phyloP scores from a whole-genome alignment of 2,797 vertebrate species.

The Schizopygopsis pylzovi region DNA sequence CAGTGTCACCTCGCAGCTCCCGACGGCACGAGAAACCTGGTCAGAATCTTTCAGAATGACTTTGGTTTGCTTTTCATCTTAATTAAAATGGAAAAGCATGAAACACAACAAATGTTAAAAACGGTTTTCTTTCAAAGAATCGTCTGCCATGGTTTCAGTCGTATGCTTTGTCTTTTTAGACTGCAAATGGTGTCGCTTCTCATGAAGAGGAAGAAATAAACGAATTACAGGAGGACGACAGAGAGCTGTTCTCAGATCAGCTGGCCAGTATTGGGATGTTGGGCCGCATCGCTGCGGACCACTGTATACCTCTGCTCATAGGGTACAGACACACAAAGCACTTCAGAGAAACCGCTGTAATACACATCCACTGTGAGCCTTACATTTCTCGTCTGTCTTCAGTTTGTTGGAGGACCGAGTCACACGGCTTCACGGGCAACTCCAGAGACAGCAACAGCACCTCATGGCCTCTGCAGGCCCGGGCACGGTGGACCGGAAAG shows the following conservation, averaged over 20 bases:
- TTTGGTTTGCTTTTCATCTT: constrained; percentile 18
- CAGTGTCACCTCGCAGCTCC: constrained; percentile 98
- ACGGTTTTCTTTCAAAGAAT: neutral
- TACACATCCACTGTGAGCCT: neutral
- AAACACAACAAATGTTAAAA: constrained; percentile 31
- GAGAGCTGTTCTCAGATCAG: constrained; percentile 98
- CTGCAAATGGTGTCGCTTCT: constrained; percentile 92
- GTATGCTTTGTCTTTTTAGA: constrained; percentile 74
- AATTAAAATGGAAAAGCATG: constrained; percentile 11
- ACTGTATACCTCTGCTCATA: constrained; percentile 97
- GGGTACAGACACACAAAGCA: constrained; percentile 70
- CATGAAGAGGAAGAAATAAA: constrained; percentile 98
- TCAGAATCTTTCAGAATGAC: constrained; percentile 69
- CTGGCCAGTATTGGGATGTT: constrained; percentile 96
- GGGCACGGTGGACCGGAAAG: constrained; percentile 86
- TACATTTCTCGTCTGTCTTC: constrained; percentile 36
- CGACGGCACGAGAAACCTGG: constrained; percentile 97
- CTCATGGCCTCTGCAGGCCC: constrained; percentile 88
- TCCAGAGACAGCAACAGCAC: constrained; percentile 95
- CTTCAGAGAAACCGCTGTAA: neutral
- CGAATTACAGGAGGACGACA: constrained; percentile 96
- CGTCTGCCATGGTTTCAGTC: neutral
- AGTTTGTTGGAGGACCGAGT: constrained; percentile 97
- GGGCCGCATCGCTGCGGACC: constrained; percentile 94
- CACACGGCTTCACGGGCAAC: constrained; percentile 92